Evolutionary conservation across 2,888 invertebrate genomes (phyloP).

Genomic region (Lepidochrysops patricia): DNA sequence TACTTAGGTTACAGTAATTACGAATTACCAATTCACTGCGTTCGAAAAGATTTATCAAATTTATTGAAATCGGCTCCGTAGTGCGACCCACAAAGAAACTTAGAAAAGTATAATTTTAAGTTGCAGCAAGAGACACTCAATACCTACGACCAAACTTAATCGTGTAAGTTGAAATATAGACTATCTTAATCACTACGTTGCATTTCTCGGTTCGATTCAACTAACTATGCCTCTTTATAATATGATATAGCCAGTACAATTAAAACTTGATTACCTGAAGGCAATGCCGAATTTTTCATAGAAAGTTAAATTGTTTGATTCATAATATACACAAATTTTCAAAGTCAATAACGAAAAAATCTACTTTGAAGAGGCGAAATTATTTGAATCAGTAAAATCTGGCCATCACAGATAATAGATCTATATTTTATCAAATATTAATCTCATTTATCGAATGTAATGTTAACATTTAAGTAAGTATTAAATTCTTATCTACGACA

Average conservation of each 20-base stretch:
- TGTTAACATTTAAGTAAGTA: neutral
- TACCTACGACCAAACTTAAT: neutral
- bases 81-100: neutral
- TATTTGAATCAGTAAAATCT: neutral
- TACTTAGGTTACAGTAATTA: no score
- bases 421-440: neutral
- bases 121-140: neutral
- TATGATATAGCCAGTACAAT: neutral
- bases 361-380: neutral
- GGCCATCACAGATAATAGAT: neutral
- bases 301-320: no score
- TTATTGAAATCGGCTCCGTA: neutral
- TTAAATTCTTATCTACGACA: conserved; percentile 43
- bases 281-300: no score
- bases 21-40: neutral
- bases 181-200: neutral
- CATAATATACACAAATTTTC: no score
- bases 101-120: neutral
- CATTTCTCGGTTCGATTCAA: neutral
- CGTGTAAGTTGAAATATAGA: neutral
- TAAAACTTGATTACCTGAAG: no score
- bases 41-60: neutral
- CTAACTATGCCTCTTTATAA: neutral
- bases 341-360: neutral
- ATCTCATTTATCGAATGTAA: neutral